Evolutionary conservation across 2,113 vertebrate species (phyloP).

Genomic region (Chaetodon auriga): DNA sequence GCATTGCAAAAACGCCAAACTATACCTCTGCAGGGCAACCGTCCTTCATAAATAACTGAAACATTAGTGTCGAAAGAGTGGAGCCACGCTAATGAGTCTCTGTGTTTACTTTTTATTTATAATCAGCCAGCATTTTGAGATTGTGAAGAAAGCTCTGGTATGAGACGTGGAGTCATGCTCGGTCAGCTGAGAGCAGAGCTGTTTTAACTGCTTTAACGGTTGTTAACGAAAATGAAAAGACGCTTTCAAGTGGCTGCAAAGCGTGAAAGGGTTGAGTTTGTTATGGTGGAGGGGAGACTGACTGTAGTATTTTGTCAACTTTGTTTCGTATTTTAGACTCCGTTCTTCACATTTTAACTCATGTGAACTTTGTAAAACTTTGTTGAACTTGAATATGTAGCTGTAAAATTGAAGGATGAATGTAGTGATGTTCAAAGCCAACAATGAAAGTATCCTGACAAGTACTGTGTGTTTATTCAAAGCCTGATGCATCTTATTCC

Average conservation of each 20-base stretch:
- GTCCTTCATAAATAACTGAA: neutral
- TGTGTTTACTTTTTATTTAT: conserved; percentile 23
- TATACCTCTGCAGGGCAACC: neutral
- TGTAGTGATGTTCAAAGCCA: neutral
- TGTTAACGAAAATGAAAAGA: conserved; percentile 7
- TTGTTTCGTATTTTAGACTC: neutral
- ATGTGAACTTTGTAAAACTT: no score
- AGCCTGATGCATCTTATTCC: neutral
- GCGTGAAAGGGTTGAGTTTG: neutral
- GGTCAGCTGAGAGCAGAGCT: conserved; percentile 24
- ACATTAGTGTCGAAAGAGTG: neutral
- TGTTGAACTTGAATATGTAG: no score
- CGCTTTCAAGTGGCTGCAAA: conserved; percentile 1
- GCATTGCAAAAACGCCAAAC: conserved; percentile 17
- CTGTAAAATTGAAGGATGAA: neutral
- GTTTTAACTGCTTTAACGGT: conserved; percentile 16
- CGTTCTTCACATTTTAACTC: neutral
- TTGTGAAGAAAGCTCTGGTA: conserved; percentile 4
- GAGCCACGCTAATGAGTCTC: conserved; percentile 14
- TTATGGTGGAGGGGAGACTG: neutral
- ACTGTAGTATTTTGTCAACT: neutral
- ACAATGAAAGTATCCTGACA: neutral
- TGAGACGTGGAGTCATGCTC: neutral
- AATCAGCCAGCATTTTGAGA: conserved; percentile 8
- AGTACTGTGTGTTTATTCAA: neutral